These are phyloP conservation scores for Hippocampus abdominalis DNA, from an alignment of 2,113 vertebrate species.

Conservation along the genomic window DNA sequence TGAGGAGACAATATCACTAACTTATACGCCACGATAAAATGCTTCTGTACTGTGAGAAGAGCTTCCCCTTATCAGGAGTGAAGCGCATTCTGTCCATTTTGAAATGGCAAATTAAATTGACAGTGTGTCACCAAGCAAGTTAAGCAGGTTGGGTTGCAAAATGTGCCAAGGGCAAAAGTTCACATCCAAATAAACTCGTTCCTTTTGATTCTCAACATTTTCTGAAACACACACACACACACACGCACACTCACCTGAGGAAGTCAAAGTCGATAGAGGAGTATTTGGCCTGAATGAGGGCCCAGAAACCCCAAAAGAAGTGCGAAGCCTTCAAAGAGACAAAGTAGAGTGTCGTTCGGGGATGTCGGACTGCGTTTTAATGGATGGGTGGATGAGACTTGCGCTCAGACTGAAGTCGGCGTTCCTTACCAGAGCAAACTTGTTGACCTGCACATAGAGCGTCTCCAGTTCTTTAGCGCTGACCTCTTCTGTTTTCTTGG, in stretches of 20 bases:
- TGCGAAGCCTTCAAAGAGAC: conserved; percentile 83
- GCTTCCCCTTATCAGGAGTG: too few species aligned
- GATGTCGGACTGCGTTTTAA: neutral
- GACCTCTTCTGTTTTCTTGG: conserved; percentile 70
- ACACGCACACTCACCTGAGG: conserved; percentile 76
- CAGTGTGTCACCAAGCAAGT: neutral
- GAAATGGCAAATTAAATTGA: neutral
- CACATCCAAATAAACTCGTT: neutral
- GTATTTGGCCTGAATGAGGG: conserved; percentile 93
- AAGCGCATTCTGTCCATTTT: neutral
- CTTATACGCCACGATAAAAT: too few species aligned
- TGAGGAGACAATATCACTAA: too few species aligned
- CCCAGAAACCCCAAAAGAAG: conserved; percentile 97
- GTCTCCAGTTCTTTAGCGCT: conserved; percentile 81
- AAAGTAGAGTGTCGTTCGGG: conserved; percentile 5
- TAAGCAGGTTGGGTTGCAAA: neutral
- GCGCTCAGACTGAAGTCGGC: neutral
- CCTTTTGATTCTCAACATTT: neutral
- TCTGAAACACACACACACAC: neutral
- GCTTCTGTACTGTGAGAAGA: too few species aligned
- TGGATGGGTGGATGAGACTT: neutral
- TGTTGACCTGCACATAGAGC: conserved; percentile 94
- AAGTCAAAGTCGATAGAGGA: conserved; percentile 96
- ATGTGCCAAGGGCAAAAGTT: too few species aligned
- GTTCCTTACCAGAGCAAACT: conserved; percentile 89